A percentile compares a stretch with the other conserved stretches of the same genome.
These are phyloP conservation scores for Squalus acanthias DNA, from an alignment of 2,797 vertebrate species.

Conservation along the genomic window DNA sequence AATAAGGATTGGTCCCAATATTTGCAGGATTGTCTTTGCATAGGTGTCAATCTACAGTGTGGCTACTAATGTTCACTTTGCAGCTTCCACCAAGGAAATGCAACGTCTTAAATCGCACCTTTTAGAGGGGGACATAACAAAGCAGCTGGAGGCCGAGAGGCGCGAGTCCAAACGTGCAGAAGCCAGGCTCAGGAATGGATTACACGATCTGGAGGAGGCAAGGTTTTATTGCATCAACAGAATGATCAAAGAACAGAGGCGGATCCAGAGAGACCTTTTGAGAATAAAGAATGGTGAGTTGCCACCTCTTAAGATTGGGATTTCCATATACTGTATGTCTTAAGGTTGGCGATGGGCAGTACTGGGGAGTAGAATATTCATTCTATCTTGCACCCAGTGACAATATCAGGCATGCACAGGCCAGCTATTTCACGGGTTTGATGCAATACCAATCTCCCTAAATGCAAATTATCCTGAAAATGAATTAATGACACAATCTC, in stretches of 20 bases:
- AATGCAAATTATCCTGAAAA: neutral
- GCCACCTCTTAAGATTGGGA: neutral
- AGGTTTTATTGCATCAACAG: slow-evolving; percentile 50
- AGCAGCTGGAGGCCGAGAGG: slow-evolving; percentile 50
- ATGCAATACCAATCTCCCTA: neutral
- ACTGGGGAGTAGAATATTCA: neutral
- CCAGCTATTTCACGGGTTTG: neutral
- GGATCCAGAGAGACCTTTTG: slow-evolving; percentile 53
- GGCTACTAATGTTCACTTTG: neutral
- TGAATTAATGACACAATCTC: neutral
- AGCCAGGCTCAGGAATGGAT: slow-evolving; percentile 49
- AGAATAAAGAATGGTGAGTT: slow-evolving; percentile 52
- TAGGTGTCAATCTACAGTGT: neutral
- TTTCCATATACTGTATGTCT: neutral
- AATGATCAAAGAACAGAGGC: slow-evolving; percentile 55
- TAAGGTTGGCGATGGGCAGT: neutral
- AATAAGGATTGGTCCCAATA: neutral
- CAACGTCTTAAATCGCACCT: neutral
- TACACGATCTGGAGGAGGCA: slow-evolving; percentile 53
- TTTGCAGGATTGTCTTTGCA: neutral
- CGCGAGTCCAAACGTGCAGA: slow-evolving; percentile 52
- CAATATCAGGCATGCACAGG: neutral
- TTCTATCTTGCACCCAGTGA: neutral
- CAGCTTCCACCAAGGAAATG: neutral
- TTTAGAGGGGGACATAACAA: slow-evolving; percentile 25